phyloP scores from a whole-genome alignment of 2,113 vertebrate genomes.

The Origma solitaria region DNA sequence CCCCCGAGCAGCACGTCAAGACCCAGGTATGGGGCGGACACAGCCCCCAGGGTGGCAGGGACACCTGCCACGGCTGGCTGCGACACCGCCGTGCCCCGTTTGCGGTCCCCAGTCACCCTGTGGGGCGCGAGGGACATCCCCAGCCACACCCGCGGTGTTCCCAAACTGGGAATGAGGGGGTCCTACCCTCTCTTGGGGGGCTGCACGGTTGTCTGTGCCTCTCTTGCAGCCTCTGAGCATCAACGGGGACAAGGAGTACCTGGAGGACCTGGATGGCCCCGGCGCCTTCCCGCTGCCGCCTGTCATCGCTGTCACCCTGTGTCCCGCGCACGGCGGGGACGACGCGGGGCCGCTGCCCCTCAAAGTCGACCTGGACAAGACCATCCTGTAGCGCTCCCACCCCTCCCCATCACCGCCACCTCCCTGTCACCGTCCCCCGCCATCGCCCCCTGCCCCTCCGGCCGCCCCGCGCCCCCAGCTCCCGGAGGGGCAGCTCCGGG shows the following conservation, averaged over 20 bases:
- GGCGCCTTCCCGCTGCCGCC: slow-evolving; percentile 77
- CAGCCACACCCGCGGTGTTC: fast-evolving
- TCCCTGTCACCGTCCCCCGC: not conserved
- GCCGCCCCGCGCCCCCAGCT: not conserved
- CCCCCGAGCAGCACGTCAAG: slow-evolving; percentile 90
- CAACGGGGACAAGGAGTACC: slow-evolving; percentile 88
- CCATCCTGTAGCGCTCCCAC: slow-evolving; percentile 66
- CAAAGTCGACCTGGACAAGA: slow-evolving; percentile 88
- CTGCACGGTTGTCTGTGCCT: not conserved
- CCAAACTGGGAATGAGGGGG: too few species aligned
- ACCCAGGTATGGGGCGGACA: slow-evolving; percentile 75
- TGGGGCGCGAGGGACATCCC: fast-evolving
- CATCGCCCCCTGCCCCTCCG: not conserved
- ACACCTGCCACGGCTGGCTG: fast-evolving
- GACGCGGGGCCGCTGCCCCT: slow-evolving; percentile 84
- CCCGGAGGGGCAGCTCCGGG: too few species aligned
- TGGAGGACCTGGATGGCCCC: slow-evolving; percentile 79
- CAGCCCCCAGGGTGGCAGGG: not conserved
- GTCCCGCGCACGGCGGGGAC: slow-evolving; percentile 68
- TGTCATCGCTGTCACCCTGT: slow-evolving; percentile 75
- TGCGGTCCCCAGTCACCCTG: fast-evolving
- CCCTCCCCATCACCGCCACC: not conserved
- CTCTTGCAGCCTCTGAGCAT: slow-evolving; percentile 81
- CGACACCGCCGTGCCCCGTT: fast-evolving
- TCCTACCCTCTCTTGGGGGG: not conserved